Evolutionary conservation across 2,888 invertebrate genomes (phyloP).

Genomic region (Philaethria dido): DNA sequence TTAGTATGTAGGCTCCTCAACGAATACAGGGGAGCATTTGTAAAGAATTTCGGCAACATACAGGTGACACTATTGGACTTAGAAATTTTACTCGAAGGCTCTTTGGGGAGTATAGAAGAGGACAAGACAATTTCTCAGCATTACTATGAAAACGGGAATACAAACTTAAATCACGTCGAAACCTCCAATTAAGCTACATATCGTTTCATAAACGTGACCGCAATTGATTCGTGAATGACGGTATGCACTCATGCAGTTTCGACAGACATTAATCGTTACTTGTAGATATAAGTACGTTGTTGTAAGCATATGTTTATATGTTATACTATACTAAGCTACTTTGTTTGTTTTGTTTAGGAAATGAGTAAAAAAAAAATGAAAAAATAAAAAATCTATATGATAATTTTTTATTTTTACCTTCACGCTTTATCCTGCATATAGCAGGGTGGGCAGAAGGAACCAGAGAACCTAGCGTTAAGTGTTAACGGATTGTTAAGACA

Average conservation of each 20-base stretch:
- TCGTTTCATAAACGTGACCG: slow-evolving; percentile 37
- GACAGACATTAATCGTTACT: slow-evolving; percentile 34
- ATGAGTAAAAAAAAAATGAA: neutral
- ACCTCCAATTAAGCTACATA: slow-evolving; percentile 36
- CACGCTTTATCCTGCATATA: too few species aligned
- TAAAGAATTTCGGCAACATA: too few species aligned
- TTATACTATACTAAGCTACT: neutral
- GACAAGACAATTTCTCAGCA: neutral
- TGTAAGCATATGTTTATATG: slow-evolving; percentile 2
- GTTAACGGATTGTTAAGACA: too few species aligned
- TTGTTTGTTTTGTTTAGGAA: neutral
- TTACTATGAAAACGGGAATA: neutral
- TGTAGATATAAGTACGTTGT: slow-evolving; percentile 1
- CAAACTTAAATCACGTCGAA: slow-evolving; percentile 16
- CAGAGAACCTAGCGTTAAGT: too few species aligned
- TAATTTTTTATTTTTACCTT: too few species aligned
- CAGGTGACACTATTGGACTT: too few species aligned
- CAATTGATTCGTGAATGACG: slow-evolving; percentile 33
- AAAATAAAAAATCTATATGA: too few species aligned
- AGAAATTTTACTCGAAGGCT: too few species aligned
- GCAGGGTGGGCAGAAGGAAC: too few species aligned
- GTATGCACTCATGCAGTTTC: slow-evolving; percentile 31
- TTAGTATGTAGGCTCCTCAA: too few species aligned
- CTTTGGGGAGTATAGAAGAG: too few species aligned
- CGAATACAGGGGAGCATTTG: too few species aligned